A percentile compares a stretch with the other conserved stretches of the same genome.
Conservation (phyloP, 92 coral and sea anemone genomes). For the Bergia sp. region DNA sequence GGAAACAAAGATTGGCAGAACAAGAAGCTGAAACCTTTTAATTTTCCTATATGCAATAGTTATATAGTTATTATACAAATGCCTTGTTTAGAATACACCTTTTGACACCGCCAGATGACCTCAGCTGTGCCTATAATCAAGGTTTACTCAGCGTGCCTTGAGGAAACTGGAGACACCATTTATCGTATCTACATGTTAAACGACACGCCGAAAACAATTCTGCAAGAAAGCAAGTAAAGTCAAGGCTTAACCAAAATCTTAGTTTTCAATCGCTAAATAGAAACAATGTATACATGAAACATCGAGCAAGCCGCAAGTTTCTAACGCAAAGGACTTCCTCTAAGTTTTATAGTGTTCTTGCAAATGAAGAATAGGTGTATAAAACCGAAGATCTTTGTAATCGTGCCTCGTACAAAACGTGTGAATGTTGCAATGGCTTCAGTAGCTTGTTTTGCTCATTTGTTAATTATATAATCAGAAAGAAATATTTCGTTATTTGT, state of each 20-base stretch:
- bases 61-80: background rate
- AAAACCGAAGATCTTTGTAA: background rate
- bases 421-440: background rate
- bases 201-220: background rate
- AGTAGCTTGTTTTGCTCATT: no score
- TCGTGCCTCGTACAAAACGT: background rate
- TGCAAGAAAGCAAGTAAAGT: background rate
- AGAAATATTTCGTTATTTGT: background rate
- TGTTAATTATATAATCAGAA: no score
- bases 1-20: background rate
- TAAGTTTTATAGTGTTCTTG: background rate
- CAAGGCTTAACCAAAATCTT: background rate
- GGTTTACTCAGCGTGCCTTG: constrained; percentile 29
- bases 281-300: background rate
- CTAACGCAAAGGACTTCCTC: no score
- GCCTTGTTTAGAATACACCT: constrained; percentile 23
- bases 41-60: background rate
- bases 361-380: background rate
- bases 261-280: background rate
- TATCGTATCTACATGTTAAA: background rate
- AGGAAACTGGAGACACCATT: background rate
- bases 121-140: constrained; percentile 29
- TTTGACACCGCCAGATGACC: constrained; percentile 29
- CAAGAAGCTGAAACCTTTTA: background rate
- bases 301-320: background rate